These are phyloP conservation scores for Coremacera marginata DNA, from an alignment of 2,888 invertebrate species.

Conservation along the genomic window DNA sequence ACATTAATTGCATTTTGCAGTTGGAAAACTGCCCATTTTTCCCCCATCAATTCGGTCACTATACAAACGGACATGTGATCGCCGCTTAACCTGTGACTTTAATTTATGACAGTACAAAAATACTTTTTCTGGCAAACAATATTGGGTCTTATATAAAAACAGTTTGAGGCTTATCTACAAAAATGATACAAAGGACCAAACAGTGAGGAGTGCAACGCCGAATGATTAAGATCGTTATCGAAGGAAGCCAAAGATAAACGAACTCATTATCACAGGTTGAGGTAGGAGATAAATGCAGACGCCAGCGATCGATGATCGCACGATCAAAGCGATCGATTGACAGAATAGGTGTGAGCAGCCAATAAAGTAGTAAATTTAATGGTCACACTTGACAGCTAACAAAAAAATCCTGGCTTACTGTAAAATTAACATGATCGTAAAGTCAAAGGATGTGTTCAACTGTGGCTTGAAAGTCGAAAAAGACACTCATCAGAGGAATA, in stretches of 20 bases:
- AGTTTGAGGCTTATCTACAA: background rate
- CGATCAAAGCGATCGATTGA: slow-evolving; percentile 40
- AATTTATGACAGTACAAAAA: background rate
- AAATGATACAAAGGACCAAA: slow-evolving; percentile 6
- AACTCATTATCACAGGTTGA: slow-evolving; percentile 64
- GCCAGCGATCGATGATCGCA: slow-evolving; percentile 47
- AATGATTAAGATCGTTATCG: slow-evolving; percentile 41
- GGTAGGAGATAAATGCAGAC: slow-evolving; percentile 50
- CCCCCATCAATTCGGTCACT: background rate
- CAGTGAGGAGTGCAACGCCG: background rate
- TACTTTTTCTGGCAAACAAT: background rate
- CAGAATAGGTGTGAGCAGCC: slow-evolving; percentile 52
- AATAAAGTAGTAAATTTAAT: slow-evolving; percentile 63
- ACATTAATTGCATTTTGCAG: background rate
- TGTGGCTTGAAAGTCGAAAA: background rate
- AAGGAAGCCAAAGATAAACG: slow-evolving; percentile 56
- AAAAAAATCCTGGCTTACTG: background rate
- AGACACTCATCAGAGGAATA: background rate
- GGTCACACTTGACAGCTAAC: slow-evolving; percentile 56
- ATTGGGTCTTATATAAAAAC: background rate
- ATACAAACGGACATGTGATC: background rate
- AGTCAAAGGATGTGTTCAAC: background rate
- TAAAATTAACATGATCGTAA: background rate
- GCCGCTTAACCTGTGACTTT: background rate
- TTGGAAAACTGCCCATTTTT: slow-evolving; percentile 35